Percentiles rank a stretch among this genome's conserved stretches.
These are phyloP conservation scores for Drosophila santomea DNA, from an alignment of 1,140 invertebrate genomes.

Conservation along the genomic window DNA sequence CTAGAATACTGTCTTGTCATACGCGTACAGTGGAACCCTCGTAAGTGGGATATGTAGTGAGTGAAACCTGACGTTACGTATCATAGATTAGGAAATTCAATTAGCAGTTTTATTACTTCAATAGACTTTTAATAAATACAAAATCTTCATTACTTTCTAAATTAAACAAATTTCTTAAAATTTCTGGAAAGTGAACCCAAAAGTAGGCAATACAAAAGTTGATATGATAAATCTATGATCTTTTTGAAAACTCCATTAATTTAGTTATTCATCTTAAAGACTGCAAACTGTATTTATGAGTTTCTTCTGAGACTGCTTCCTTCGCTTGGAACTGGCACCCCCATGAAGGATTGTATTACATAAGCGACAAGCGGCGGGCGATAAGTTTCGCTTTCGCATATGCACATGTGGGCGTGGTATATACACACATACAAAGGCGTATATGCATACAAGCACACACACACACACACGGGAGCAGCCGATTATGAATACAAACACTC, in stretches of 20 bases:
- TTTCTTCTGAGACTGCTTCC: slow-evolving; percentile 5
- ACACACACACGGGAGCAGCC: background rate
- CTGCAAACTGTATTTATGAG: slow-evolving; percentile 34
- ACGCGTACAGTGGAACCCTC: slow-evolving; percentile 15
- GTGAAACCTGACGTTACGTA: too few species aligned
- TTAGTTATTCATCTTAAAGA: background rate
- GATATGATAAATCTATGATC: too few species aligned
- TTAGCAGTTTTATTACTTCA: too few species aligned
- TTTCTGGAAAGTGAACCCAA: too few species aligned
- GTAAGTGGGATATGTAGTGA: background rate
- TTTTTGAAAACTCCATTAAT: background rate
- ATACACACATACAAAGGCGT: background rate
- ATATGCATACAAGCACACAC: slow-evolving; percentile 1
- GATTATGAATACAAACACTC: slow-evolving; percentile 31
- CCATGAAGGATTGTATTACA: slow-evolving; percentile 70
- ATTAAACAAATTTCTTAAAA: too few species aligned
- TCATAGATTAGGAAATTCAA: too few species aligned
- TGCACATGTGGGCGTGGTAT: slow-evolving; percentile 55
- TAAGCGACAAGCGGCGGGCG: slow-evolving; percentile 59
- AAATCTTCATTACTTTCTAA: too few species aligned
- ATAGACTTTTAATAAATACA: too few species aligned
- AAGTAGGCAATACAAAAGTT: too few species aligned
- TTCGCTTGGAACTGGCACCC: slow-evolving; percentile 31
- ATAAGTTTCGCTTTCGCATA: slow-evolving; percentile 55
- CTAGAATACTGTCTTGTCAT: slow-evolving; percentile 64